Evolutionary conservation across 2,888 invertebrate genomes (phyloP).

Genomic region (Pseudoips prasinana): DNA sequence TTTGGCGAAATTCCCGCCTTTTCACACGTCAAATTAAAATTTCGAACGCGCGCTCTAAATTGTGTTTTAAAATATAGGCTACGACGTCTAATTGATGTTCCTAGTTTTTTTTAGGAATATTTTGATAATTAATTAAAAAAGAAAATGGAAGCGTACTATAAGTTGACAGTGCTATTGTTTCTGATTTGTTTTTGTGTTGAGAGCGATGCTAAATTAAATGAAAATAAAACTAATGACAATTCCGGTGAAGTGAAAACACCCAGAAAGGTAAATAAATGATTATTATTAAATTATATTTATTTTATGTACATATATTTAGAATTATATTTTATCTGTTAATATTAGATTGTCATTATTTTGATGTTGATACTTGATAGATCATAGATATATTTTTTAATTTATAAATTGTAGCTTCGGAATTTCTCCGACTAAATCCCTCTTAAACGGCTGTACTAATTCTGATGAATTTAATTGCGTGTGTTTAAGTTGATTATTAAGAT

Average conservation of each 20-base stretch:
- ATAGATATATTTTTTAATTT: conserved; percentile 1
- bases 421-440: too few species aligned
- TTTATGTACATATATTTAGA: not conserved
- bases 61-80: too few species aligned
- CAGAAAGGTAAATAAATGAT: conserved; percentile 36
- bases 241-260: conserved; percentile 41
- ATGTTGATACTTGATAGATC: not conserved
- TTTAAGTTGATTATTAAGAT: too few species aligned
- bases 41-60: conserved; percentile 7
- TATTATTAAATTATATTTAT: not conserved
- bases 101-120: too few species aligned
- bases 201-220: conserved; percentile 41
- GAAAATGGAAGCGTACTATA: conserved; percentile 35
- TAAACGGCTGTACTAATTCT: too few species aligned
- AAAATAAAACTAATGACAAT: conserved; percentile 39
- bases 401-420: not conserved
- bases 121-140: conserved; percentile 1
- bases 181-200: conserved; percentile 43
- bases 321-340: not conserved
- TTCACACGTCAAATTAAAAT: conserved; percentile 28
- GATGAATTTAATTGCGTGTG: too few species aligned
- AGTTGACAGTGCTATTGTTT: conserved; percentile 41
- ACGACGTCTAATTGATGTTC: too few species aligned
- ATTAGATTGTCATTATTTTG: not conserved
- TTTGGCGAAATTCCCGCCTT: conserved; percentile 39